Conservation (phyloP, 2,888 invertebrate genomes). For the Mycalesis mineus region DNA sequence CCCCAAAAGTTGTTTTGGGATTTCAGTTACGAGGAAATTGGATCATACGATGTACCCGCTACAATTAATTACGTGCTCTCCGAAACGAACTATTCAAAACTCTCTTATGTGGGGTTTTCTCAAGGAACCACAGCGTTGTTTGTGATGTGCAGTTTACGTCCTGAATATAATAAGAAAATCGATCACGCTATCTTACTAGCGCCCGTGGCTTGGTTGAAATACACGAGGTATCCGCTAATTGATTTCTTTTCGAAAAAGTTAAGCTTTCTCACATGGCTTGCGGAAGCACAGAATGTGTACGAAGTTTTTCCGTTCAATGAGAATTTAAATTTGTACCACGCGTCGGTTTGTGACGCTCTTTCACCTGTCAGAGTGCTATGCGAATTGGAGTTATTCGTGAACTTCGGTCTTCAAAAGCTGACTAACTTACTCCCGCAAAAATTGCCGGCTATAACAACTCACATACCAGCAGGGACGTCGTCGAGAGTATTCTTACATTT, state of each 20-base stretch:
- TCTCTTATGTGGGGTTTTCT: slow-evolving; percentile 65
- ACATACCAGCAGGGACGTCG: slow-evolving; percentile 60
- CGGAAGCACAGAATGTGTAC: slow-evolving; percentile 46
- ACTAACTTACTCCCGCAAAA: slow-evolving; percentile 46
- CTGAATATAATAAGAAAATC: slow-evolving; percentile 60
- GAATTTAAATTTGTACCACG: slow-evolving; percentile 44
- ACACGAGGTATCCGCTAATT: slow-evolving; percentile 50
- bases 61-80: slow-evolving; percentile 56
- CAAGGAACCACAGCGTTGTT: slow-evolving; percentile 65
- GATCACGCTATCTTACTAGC: slow-evolving; percentile 58
- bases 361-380: slow-evolving; percentile 48
- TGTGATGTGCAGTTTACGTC: slow-evolving; percentile 55
- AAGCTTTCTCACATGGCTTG: slow-evolving; percentile 36
- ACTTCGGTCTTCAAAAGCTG: slow-evolving; percentile 51
- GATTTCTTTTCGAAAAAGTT: slow-evolving; percentile 43
- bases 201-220: slow-evolving; percentile 56
- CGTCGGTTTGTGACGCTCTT: slow-evolving; percentile 44
- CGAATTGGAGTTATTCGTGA: slow-evolving; percentile 49
- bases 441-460: slow-evolving; percentile 56
- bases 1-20: slow-evolving; percentile 54
- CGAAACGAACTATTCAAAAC: slow-evolving; percentile 39
- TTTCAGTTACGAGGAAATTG: slow-evolving; percentile 67
- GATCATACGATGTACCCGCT: slow-evolving; percentile 57
- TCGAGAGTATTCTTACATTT: slow-evolving; percentile 57
- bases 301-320: slow-evolving; percentile 50